Base-by-base conservation (phyloP, 2,113 vertebrate species). In the Neolamprologus sp. region DNA sequence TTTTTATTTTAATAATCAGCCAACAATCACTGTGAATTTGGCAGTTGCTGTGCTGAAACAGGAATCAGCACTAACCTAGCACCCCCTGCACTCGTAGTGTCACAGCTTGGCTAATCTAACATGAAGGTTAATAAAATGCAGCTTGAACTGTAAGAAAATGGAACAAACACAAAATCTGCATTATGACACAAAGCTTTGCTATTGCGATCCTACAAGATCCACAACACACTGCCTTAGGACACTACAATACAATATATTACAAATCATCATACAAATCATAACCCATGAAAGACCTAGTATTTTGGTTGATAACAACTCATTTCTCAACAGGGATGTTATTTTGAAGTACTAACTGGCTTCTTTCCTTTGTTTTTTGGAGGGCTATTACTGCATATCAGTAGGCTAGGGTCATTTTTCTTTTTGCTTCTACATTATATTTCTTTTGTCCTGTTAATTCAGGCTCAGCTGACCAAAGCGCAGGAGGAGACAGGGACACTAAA, bases 401-500 rank as follows among this genome's bases (percentile, higher is more conserved):
- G 23, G 14, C 23, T 19, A 75, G 9, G 45, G 26, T 49, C 16
- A 78, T 28, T 40, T 68, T 40, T 58, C 58, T 4, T 55, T 7
- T 87, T 16, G 17, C 5, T 9, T 73, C 26, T 63, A 9, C 37
- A 21, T 28, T 53, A 75, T 40, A 17, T 81, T 30, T 85, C 37
- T 51, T 91, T 9, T 96, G 10, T 71, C 45, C 7, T 81, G 9
- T 84, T 4, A 6, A 40, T 81, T 88, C 87, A 99, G 98, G 95
- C 65, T 82, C 98, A 99, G 93, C 93, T 99, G 54, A 97, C 95
- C 7, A 97, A 98, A 94, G 96, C 97, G 40, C 95, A 98, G 85
- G 98, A 99, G 89, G 98, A 99, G 85, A 95, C 95, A 4, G 97
- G 97, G 23, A 91, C 57, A 81, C 97, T 98, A 68, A 98, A 98